Evolutionary conservation across 2,797 vertebrate species (phyloP).

Genomic region (Argya squamiceps): DNA sequence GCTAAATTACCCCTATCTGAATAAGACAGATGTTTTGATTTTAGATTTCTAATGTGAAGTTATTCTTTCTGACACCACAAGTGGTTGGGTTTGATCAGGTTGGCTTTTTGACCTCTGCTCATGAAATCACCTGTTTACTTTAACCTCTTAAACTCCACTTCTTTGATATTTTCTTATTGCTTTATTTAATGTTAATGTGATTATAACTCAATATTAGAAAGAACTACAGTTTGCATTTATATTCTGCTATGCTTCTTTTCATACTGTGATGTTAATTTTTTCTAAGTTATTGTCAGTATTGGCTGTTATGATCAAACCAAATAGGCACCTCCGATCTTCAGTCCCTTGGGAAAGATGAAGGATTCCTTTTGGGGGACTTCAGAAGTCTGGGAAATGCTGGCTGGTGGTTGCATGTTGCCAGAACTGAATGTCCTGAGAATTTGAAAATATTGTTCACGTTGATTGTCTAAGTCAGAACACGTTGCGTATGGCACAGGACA

Average conservation of each 20-base stretch:
- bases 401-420: not conserved
- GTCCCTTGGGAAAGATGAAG: not conserved
- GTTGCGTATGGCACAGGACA: not conserved
- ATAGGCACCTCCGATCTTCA: not conserved
- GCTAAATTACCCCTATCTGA: not conserved
- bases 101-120: not conserved
- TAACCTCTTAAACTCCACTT: not conserved
- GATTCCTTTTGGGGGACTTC: not conserved
- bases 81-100: not conserved
- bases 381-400: not conserved
- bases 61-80: not conserved
- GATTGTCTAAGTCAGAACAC: not conserved
- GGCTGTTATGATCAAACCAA: fast-evolving
- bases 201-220: not conserved
- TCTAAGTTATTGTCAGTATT: not conserved
- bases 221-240: not conserved
- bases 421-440: constrained; percentile 11
- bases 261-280: not conserved
- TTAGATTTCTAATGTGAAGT: not conserved
- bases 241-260: not conserved
- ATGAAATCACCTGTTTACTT: not conserved
- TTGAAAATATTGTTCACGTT: not conserved
- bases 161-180: not conserved
- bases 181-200: not conserved
- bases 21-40: not conserved